Percentiles rank a stretch among this genome's conserved stretches.
phyloP scores from a whole-genome alignment of 2,113 vertebrate genomes.

The Hippocampus comes region DNA sequence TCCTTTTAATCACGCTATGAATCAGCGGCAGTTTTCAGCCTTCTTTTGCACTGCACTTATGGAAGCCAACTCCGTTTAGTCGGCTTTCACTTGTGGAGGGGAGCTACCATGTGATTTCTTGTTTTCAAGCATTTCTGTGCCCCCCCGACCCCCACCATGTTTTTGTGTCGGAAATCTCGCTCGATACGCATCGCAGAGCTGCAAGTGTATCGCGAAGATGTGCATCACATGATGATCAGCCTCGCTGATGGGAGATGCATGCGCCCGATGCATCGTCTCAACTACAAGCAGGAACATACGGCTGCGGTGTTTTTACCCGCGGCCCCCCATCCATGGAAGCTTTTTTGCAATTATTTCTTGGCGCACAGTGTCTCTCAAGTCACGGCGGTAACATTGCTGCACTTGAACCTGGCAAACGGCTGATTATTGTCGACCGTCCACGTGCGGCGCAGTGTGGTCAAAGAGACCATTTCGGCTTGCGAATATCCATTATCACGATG shows the following conservation, averaged over 20 bases:
- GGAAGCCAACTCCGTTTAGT: too few species aligned
- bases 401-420: constrained; percentile 5
- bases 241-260: not conserved
- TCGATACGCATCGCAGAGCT: too few species aligned
- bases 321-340: not conserved
- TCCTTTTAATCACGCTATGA: not conserved
- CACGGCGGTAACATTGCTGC: not conserved
- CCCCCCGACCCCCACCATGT: too few species aligned
- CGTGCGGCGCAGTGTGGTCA: not conserved
- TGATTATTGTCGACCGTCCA: not conserved
- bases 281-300: constrained; percentile 35
- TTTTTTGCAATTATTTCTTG: constrained; percentile 7
- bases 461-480: not conserved
- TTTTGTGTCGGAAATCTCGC: too few species aligned
- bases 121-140: too few species aligned
- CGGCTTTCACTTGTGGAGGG: too few species aligned
- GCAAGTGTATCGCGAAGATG: not conserved
- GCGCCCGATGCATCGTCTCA: not conserved
- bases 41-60: not conserved
- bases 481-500: not conserved
- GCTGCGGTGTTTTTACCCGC: not conserved
- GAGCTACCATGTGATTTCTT: too few species aligned
- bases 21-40: not conserved
- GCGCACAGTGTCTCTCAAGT: not conserved
- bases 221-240: constrained; percentile 8